Evolutionary conservation across 2,797 vertebrate genomes (phyloP), one percentile per base, ranked within the genome.

Genomic region (Argentina silus): DNA sequence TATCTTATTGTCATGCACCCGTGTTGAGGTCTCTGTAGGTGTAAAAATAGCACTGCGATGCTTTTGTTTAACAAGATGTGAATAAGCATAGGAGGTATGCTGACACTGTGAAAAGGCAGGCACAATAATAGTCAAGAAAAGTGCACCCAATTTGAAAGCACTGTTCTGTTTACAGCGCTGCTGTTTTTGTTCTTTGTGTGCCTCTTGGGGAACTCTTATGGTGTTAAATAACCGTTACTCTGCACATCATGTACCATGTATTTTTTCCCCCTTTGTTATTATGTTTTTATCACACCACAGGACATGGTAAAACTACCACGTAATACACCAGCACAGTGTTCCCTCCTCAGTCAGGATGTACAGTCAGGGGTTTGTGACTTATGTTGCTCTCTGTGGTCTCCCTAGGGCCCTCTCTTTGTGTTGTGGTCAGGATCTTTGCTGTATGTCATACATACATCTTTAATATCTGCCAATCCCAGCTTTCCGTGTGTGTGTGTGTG

Each of bases 41-140:
- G 15, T 71, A 79, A 82, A 85, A 86, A 86, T 86, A 89, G 78
- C 70, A n/a, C 12, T 1, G 70, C 51, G 63, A 72, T 75, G 77
- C 70, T 70, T 72, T 53, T 50, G 60, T 73, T 15, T 62, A 74
- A 69, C 63, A 69, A 68, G 72, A 80, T 70, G 73, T 67, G 75
- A 82, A 59, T 66, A 36, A 70, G 21, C 43, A 21, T 44, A n/a
- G 12, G 7, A 6, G 42, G 27, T 55, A 36, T 50, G 44, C 45
- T 12, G 21, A 74, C 55, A 11, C 7, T 65, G 6, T 67, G 12
- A 67, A 48, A 72, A 50, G 36, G 78, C 56, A 12, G 67, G 9
- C 19, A 44, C 4, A 23, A 50, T 14, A 67, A 53, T 4, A 43
- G 23, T 21, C 21, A 6, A 47, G 63, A 63, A 56, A 5, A 64